Conservation (phyloP, 2,888 invertebrate species). For the Leptinotarsa juncta region DNA sequence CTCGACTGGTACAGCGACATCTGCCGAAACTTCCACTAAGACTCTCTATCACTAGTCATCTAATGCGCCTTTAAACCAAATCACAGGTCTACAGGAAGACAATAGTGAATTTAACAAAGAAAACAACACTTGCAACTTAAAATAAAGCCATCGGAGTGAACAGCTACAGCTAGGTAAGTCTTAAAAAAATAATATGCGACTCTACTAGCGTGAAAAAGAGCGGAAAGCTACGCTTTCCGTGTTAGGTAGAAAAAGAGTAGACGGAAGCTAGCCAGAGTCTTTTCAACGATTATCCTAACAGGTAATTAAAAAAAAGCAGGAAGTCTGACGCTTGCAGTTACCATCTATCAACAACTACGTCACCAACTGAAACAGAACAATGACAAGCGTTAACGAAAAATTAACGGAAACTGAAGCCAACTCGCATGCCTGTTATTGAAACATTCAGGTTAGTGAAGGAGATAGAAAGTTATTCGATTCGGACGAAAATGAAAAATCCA, state of each 20-base stretch:
- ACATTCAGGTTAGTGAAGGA: conserved; percentile 13
- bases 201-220: conserved; percentile 45
- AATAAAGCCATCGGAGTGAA: conserved; percentile 41
- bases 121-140: conserved; percentile 39
- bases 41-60: conserved; percentile 45
- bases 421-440: conserved; percentile 18
- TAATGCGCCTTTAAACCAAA: conserved; percentile 56
- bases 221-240: conserved; percentile 31
- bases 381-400: conserved; percentile 33
- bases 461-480: background rate
- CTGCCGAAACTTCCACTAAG: conserved; percentile 30
- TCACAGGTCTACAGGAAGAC: conserved; percentile 61
- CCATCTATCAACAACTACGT: conserved; percentile 79
- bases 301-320: conserved; percentile 52
- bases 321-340: conserved; percentile 61
- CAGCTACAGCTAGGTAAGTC: conserved; percentile 37
- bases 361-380: conserved; percentile 74
- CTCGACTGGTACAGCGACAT: conserved; percentile 20
- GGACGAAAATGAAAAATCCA: conserved; percentile 27
- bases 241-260: conserved; percentile 49
- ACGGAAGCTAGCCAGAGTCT: conserved; percentile 55
- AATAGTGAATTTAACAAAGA: conserved; percentile 39
- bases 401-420: background rate
- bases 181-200: conserved; percentile 50
- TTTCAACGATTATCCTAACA: conserved; percentile 50